phyloP scores from a whole-genome alignment of 2,888 invertebrate genomes.

The Cataglyphis rosenhaueri region DNA sequence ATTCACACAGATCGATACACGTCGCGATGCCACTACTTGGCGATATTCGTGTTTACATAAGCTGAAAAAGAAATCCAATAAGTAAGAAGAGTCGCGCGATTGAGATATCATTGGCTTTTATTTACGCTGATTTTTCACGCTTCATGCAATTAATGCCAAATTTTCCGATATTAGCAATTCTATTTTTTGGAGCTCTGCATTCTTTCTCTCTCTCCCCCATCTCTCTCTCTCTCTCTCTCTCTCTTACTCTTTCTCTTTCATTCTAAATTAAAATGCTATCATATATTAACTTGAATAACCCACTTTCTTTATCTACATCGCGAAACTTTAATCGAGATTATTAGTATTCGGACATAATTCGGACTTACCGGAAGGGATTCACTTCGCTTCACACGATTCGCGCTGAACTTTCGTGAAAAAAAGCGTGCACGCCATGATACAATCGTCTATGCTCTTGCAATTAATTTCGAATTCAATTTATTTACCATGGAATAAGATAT shows the following conservation, averaged over 20 bases:
- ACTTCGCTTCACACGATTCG: too few relatives aligned
- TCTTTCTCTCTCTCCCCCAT: too few relatives aligned
- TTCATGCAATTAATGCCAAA: background rate
- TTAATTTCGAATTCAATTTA: too few relatives aligned
- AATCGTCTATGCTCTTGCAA: too few relatives aligned
- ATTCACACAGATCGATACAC: conserved; percentile 36
- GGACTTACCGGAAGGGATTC: background rate
- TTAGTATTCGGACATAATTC: conserved; percentile 1
- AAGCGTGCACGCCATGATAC: too few relatives aligned
- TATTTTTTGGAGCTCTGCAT: background rate
- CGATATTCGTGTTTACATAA: conserved; percentile 24
- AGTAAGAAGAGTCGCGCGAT: background rate
- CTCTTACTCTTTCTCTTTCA: background rate
- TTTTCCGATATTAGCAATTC: background rate
- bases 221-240: too few relatives aligned
- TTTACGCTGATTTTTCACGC: background rate
- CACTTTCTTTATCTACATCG: background rate
- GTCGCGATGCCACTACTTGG: background rate
- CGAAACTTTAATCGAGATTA: background rate
- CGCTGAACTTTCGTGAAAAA: too few relatives aligned
- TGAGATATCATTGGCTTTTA: background rate
- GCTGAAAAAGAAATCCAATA: background rate
- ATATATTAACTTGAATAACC: background rate
- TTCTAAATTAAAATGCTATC: background rate
- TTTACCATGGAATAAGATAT: too few relatives aligned